A percentile compares a stretch with the other conserved stretches of the same genome.
These are phyloP conservation scores for Pegoplata infirma DNA, from an alignment of 2,888 invertebrate genomes.

Conservation along the genomic window DNA sequence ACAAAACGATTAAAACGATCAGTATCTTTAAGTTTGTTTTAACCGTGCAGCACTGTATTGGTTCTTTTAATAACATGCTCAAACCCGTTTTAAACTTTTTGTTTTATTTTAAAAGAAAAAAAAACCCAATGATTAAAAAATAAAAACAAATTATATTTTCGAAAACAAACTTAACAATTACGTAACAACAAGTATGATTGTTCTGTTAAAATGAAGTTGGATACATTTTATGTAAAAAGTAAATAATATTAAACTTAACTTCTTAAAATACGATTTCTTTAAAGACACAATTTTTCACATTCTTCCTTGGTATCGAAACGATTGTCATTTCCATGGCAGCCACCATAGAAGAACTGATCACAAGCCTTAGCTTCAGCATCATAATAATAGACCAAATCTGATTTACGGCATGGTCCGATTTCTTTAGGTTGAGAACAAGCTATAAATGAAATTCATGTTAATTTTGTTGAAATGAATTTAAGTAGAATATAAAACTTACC, in stretches of 20 bases:
- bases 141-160: not conserved
- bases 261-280: conserved; percentile 9
- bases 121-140: not conserved
- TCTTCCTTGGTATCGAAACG: conserved; percentile 64
- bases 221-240: no score
- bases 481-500: conserved; percentile 54
- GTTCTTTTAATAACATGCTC: not conserved
- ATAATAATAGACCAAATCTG: conserved; percentile 61
- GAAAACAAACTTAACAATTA: not conserved
- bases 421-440: conserved; percentile 66
- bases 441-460: conserved; percentile 14
- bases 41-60: no score
- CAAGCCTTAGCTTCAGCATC: conserved; percentile 65
- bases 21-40: no score
- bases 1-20: no score
- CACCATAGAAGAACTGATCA: conserved; percentile 67
- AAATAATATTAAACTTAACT: no score
- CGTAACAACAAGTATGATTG: no score
- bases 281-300: conserved; percentile 66
- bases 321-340: conserved; percentile 68
- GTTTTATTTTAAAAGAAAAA: not conserved
- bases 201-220: no score
- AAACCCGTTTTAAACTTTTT: not conserved
- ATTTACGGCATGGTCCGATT: conserved; percentile 66
- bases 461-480: not conserved